Percentiles rank a stretch among this genome's conserved stretches.
These are phyloP conservation scores for Odocoileus virginianus DNA, from an alignment of 2,113 vertebrate genomes.

Conservation along the genomic window DNA sequence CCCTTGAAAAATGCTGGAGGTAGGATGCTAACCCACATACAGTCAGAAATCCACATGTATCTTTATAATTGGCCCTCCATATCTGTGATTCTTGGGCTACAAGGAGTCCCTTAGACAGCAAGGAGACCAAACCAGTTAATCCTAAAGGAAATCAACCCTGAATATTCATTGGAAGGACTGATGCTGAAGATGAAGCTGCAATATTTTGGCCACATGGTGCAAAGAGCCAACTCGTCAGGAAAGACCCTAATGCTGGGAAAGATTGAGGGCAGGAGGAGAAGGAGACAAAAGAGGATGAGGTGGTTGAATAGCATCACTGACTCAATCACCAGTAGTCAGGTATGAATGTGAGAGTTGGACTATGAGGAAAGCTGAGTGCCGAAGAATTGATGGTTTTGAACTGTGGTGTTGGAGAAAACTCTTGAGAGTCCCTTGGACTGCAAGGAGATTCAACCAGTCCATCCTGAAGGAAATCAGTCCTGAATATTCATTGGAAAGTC, in stretches of 20 bases:
- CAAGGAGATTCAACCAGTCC: background rate
- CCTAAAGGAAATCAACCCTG: background rate
- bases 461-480: background rate
- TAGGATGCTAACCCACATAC: background rate
- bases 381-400: background rate
- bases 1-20: background rate
- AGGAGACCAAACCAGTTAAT: background rate
- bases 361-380: rapidly evolving
- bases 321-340: background rate
- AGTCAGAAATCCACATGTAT: background rate
- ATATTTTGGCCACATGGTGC: background rate
- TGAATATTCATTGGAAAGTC: background rate
- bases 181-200: background rate
- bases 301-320: background rate
- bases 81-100: background rate
- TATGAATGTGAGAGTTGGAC: background rate
- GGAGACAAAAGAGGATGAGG: background rate
- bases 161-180: background rate
- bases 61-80: background rate
- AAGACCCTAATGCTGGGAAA: background rate
- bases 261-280: background rate
- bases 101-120: background rate
- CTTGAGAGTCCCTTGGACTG: background rate
- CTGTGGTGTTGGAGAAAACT: background rate
- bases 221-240: rapidly evolving